Conservation (phyloP, 2,888 invertebrate genomes). For the Arctia plantaginis region DNA sequence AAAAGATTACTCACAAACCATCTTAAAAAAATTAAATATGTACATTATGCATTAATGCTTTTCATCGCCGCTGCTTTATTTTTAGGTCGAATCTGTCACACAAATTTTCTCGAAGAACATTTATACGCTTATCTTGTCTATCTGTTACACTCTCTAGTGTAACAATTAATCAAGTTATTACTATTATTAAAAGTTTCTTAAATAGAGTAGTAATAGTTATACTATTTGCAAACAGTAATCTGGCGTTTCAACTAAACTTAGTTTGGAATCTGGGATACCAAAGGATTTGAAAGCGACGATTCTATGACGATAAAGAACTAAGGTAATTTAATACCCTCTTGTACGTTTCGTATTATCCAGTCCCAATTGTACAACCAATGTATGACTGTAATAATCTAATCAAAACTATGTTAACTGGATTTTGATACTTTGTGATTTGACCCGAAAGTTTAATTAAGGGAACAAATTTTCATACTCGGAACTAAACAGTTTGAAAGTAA, state of each 20-base stretch:
- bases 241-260: background rate
- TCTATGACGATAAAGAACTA: background rate
- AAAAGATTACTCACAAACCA: too few species aligned
- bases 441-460: background rate
- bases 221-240: background rate
- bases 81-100: too few species aligned
- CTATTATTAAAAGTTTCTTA: background rate
- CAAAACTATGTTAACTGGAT: slow-evolving; percentile 7
- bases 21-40: too few species aligned
- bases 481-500: background rate
- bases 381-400: background rate
- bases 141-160: background rate
- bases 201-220: background rate
- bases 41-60: too few species aligned
- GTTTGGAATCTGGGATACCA: background rate
- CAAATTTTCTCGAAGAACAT: too few species aligned
- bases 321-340: background rate
- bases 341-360: background rate
- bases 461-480: background rate
- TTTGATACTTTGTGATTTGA: background rate
- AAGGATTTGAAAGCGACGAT: background rate
- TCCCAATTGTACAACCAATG: background rate
- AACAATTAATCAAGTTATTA: background rate
- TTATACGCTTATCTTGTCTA: too few species aligned
- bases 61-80: too few species aligned